A percentile compares a stretch with the other conserved stretches of the same genome.
Conservation (phyloP, 1,140 invertebrate species). For the Bathynomus jamesi region DNA sequence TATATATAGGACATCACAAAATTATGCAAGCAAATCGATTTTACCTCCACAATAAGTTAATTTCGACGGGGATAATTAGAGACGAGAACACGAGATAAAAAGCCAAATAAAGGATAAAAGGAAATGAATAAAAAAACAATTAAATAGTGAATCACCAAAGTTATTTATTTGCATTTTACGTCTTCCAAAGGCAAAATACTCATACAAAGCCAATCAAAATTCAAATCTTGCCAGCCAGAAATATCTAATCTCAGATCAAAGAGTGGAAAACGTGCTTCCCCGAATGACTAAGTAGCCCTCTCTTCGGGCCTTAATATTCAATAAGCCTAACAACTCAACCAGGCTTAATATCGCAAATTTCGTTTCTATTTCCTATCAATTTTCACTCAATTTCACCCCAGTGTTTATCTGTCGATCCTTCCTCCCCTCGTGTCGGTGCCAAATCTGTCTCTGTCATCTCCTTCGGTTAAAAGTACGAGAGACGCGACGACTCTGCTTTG, state of each 20-base stretch:
- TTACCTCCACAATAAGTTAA: too few relatives aligned
- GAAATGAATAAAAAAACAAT: too few relatives aligned
- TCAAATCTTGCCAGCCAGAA: not conserved
- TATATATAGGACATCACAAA: not conserved
- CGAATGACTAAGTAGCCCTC: not conserved
- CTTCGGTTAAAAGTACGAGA: too few relatives aligned
- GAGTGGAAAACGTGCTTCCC: not conserved
- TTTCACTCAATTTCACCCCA: not conserved
- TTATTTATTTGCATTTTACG: not conserved
- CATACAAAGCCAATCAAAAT: not conserved
- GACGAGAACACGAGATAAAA: too few relatives aligned
- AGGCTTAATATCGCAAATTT: too few relatives aligned
- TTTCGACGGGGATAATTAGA: too few relatives aligned
- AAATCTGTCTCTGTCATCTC: too few relatives aligned
- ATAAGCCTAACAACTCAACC: not conserved
- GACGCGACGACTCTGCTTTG: too few relatives aligned
- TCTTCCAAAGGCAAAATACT: not conserved
- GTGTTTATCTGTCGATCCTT: not conserved
- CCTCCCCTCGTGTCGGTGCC: not conserved
- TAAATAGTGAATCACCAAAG: not conserved
- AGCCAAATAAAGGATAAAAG: too few relatives aligned
- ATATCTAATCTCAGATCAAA: not conserved
- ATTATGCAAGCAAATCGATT: too few relatives aligned
- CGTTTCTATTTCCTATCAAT: not conserved
- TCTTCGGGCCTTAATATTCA: not conserved